Evolutionary conservation across 1,140 invertebrate species (phyloP).

Genomic region (Mactra quadrangularis): DNA sequence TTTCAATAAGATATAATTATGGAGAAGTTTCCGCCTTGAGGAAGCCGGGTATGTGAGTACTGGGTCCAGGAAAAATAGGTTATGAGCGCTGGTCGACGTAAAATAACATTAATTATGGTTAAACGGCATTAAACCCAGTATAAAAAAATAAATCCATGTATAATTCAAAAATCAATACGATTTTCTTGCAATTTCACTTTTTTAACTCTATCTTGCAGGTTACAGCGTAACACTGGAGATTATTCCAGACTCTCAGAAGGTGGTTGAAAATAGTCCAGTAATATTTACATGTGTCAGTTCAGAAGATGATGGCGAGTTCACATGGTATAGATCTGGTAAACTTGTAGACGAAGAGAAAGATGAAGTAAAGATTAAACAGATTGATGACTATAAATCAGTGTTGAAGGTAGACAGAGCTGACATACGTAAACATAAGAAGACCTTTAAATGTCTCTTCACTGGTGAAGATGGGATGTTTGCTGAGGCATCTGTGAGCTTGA

Average conservation of each 20-base stretch:
- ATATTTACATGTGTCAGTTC: constrained; percentile 26
- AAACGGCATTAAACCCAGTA: too few relatives aligned
- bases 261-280: constrained; percentile 25
- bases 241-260: constrained; percentile 10
- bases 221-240: background rate
- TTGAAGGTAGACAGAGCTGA: constrained; percentile 19
- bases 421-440: constrained; percentile 8
- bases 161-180: too few relatives aligned
- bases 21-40: too few relatives aligned
- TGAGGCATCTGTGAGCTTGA: background rate
- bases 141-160: too few relatives aligned
- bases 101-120: too few relatives aligned
- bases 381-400: background rate
- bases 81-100: too few relatives aligned
- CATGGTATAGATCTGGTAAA: background rate
- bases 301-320: background rate
- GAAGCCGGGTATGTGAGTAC: too few relatives aligned
- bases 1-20: too few relatives aligned
- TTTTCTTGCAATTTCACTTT: too few relatives aligned
- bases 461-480: background rate
- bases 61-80: too few relatives aligned
- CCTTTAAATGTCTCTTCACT: background rate
- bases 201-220: too few relatives aligned
- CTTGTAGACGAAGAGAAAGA: constrained; percentile 11
- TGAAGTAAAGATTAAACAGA: background rate